Evolutionary conservation across 2,797 vertebrate species (phyloP), one percentile per base, ranked within the genome.

Genomic region (Myotis vivesi): DNA sequence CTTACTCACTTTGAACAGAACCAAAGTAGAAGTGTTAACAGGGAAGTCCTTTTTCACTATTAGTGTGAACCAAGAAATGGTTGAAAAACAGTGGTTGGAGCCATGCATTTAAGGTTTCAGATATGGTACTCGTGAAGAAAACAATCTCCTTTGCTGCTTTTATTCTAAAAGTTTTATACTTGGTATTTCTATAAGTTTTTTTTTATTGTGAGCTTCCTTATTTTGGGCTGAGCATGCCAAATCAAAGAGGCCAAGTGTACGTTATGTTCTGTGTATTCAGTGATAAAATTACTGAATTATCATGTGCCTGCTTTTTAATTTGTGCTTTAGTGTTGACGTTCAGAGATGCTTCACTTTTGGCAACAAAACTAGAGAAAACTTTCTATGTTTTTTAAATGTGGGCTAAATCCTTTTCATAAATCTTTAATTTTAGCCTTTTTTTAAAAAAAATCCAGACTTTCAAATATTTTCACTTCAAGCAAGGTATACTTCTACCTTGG

Each of bases 1-100:
- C 91, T 98, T 98, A 96, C 91, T 97, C 89, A 79, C 73, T 92
- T 49, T 97, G 97, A 96, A 94, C 92, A 98, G 97, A 97, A 96
- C 92, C 94, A 96, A 87, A 95, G 95, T 87, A 96, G 62, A 94
- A 97, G 88, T 93, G 88, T 91, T 93, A 69, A 86, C 8, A 93
- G 86, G 92, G 95, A 96, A 96, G 91, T 92, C 73, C 23, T 0
- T 97, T 96, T 97, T 97, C 95, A 92, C 94, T 97, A 77, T 97
- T 95, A 97, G 73, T 80, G 55, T 95, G 77, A 93, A 81, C 30
- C 69, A 96, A 97, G 89, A 95, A 96, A 93, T 75, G 76, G 59
- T 87, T 93, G 95, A 96, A 95, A 96, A 97, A 94, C 93, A 95
- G 84, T 94, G 95, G 96, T 95, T 87, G 92, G 89, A 97, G 93